Conservation (phyloP, 2,888 invertebrate genomes). For the Catotricha subobsoleta region DNA sequence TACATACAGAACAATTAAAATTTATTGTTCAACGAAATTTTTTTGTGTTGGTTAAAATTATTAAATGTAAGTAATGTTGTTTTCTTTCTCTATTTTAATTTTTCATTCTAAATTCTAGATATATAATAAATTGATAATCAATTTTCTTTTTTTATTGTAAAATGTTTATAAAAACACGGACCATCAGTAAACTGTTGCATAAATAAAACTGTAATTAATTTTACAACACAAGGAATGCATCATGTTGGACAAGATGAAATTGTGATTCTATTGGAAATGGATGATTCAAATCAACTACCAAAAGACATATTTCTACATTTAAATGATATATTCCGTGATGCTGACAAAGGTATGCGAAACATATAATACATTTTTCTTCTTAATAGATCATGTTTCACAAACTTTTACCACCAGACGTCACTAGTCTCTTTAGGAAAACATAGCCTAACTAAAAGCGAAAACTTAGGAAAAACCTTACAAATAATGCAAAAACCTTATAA, state of each 20-base stretch:
- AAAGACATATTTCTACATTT: slow-evolving; percentile 59
- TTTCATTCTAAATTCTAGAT: not conserved
- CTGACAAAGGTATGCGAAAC: slow-evolving; percentile 35
- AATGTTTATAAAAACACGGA: too few species aligned
- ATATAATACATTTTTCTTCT: not conserved
- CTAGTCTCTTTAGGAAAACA: slow-evolving; percentile 8
- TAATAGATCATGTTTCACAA: too few species aligned
- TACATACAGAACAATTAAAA: slow-evolving; percentile 42
- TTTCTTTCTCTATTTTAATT: not conserved
- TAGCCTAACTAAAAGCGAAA: too few species aligned
- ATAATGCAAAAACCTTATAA: too few species aligned
- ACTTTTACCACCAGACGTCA: too few species aligned
- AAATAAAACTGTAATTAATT: slow-evolving; percentile 54
- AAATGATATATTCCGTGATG: slow-evolving; percentile 50
- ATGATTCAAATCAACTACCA: slow-evolving; percentile 42
- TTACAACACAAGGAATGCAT: slow-evolving; percentile 56
- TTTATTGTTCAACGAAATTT: slow-evolving; percentile 62
- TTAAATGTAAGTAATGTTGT: slow-evolving; percentile 43
- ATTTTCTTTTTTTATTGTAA: slow-evolving; percentile 5
- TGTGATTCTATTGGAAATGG: slow-evolving; percentile 51
- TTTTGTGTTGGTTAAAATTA: slow-evolving; percentile 51
- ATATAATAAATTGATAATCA: not conserved
- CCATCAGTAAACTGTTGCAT: slow-evolving; percentile 55
- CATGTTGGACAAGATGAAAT: slow-evolving; percentile 72
- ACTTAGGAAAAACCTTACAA: too few species aligned